phyloP scores from a whole-genome alignment of 2,113 vertebrate genomes.

The Accipiter virgatus region DNA sequence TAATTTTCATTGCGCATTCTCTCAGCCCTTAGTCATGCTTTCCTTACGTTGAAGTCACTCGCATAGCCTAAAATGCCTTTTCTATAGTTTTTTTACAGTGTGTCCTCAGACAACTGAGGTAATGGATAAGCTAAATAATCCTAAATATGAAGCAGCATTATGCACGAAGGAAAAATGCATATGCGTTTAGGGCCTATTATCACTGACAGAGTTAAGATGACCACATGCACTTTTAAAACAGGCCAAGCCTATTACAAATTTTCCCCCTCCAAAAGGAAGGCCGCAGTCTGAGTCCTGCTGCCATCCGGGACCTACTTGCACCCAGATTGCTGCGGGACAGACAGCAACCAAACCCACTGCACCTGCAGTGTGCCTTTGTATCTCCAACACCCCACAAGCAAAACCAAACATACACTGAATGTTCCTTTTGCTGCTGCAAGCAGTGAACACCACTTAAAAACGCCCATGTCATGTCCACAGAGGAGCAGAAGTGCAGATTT shows the following conservation, averaged over 20 bases:
- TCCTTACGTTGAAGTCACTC: conserved; percentile 66
- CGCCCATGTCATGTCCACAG: not conserved
- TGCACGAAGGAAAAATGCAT: conserved; percentile 13
- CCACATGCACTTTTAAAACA: not conserved
- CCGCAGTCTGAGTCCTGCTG: not conserved
- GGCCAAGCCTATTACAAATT: not conserved
- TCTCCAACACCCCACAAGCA: not conserved
- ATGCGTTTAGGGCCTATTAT: not conserved
- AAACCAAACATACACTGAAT: not conserved
- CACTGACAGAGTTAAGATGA: not conserved
- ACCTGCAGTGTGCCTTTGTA: not conserved
- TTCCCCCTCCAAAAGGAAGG: not conserved
- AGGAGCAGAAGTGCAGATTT: not conserved
- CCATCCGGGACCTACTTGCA: not conserved
- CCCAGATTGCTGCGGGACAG: not conserved
- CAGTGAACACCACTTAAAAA: not conserved
- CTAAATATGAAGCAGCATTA: conserved; percentile 49
- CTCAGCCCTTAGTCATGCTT: conserved; percentile 74
- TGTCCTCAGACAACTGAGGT: conserved; percentile 54
- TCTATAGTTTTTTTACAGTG: conserved; percentile 53
- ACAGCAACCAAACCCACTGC: not conserved
- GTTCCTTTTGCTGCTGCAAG: not conserved
- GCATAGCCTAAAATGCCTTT: conserved; percentile 50
- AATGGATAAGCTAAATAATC: conserved; percentile 61
- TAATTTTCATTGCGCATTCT: conserved; percentile 58